phyloP scores from a whole-genome alignment of 2,888 invertebrate species.

The Macaria liturata region DNA sequence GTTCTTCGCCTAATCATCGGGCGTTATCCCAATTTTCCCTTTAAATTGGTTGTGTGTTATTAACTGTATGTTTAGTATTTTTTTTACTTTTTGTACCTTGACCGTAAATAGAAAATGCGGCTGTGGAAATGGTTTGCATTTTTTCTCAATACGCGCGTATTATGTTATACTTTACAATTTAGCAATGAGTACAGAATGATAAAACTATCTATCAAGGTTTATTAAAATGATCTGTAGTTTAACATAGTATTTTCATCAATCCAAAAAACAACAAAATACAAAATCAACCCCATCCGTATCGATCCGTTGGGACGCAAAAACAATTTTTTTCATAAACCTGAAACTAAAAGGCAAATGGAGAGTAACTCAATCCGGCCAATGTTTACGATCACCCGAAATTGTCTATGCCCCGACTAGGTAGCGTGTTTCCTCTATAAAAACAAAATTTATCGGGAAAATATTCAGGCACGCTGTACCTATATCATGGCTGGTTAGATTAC shows the following conservation, averaged over 20 bases:
- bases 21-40: conserved; percentile 8
- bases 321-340: conserved; percentile 9
- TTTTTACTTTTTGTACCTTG: no score
- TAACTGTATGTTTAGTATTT: no score
- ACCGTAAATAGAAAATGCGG: no score
- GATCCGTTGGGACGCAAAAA: not conserved
- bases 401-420: conserved; percentile 24
- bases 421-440: conserved; percentile 27
- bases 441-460: conserved; percentile 35
- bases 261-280: no score
- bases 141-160: no score
- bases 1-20: conserved; percentile 7
- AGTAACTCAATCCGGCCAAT: conserved; percentile 18
- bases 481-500: conserved; percentile 51
- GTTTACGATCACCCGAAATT: conserved; percentile 27
- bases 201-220: no score
- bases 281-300: no score
- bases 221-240: no score
- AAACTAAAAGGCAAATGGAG: conserved; percentile 15
- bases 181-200: no score
- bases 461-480: conserved; percentile 36
- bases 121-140: no score
- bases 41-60: conserved; percentile 12
- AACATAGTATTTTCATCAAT: no score
- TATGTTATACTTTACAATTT: no score